Percentiles rank a stretch among this genome's conserved stretches.
Evolutionary conservation across 1,140 invertebrate genomes (phyloP).

Genomic region (Diuraphis noxia): DNA sequence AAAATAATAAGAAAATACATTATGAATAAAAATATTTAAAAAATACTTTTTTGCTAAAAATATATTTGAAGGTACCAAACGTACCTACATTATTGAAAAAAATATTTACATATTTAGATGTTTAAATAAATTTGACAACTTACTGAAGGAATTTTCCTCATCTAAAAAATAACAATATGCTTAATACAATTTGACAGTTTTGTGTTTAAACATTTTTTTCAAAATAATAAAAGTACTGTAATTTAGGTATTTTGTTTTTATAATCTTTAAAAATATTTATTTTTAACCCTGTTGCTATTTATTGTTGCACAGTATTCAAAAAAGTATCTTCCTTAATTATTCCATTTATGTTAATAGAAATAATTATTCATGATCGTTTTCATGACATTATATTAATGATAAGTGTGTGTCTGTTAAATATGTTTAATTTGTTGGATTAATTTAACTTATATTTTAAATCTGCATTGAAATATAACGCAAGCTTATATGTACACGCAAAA

Average conservation of each 20-base stretch:
- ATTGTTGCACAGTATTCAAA: neutral
- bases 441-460: neutral
- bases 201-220: neutral
- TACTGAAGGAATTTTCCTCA: neutral
- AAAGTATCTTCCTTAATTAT: neutral
- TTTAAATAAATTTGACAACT: neutral
- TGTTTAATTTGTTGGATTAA: neutral
- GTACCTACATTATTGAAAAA: no score
- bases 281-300: neutral
- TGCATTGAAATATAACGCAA: neutral
- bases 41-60: no score
- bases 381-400: slow-evolving; percentile 3
- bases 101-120: neutral
- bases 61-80: no score
- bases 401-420: slow-evolving; percentile 36
- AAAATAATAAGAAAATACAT: no score
- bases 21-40: no score
- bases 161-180: neutral
- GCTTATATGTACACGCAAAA: slow-evolving; percentile 18
- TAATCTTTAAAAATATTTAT: neutral
- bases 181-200: neutral
- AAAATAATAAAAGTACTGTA: neutral
- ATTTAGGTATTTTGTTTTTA: neutral
- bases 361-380: neutral
- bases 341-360: neutral